Conservation (phyloP, 2,113 vertebrate genomes). For the Notechis scutatus region DNA sequence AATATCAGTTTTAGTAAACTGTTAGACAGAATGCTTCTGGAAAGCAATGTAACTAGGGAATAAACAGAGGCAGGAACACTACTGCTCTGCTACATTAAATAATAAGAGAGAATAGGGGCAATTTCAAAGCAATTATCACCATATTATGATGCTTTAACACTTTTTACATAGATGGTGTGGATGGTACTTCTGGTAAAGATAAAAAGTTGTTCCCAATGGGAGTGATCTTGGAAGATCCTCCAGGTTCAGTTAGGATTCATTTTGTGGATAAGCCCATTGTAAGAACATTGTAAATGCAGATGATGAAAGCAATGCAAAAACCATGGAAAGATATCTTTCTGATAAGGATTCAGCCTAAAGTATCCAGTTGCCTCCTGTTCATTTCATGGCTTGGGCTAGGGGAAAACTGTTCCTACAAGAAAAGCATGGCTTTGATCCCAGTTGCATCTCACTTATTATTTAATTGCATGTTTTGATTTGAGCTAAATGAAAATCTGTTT, state of each 20-base stretch:
- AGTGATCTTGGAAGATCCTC: background rate
- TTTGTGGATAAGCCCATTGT: background rate
- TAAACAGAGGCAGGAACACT: background rate
- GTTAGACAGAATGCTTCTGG: background rate
- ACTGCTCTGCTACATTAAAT: background rate
- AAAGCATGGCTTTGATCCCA: background rate
- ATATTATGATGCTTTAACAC: background rate
- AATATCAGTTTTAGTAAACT: background rate
- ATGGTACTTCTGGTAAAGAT: background rate
- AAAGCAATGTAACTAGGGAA: background rate
- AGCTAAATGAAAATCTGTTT: background rate
- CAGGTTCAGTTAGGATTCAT: background rate
- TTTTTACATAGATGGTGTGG: background rate
- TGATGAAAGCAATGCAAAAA: background rate
- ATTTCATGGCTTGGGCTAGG: background rate
- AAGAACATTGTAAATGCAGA: background rate
- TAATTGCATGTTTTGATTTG: background rate
- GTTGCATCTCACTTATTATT: background rate
- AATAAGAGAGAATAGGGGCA: background rate
- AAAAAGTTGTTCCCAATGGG: background rate
- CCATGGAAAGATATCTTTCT: background rate
- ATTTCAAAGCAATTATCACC: background rate
- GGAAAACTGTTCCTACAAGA: background rate
- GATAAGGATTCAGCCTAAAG: background rate
- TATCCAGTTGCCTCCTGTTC: background rate